A percentile compares a stretch with the other conserved stretches of the same genome.
Conservation (phyloP, 2,888 invertebrate species). For the Eucriotettix oculatus region DNA sequence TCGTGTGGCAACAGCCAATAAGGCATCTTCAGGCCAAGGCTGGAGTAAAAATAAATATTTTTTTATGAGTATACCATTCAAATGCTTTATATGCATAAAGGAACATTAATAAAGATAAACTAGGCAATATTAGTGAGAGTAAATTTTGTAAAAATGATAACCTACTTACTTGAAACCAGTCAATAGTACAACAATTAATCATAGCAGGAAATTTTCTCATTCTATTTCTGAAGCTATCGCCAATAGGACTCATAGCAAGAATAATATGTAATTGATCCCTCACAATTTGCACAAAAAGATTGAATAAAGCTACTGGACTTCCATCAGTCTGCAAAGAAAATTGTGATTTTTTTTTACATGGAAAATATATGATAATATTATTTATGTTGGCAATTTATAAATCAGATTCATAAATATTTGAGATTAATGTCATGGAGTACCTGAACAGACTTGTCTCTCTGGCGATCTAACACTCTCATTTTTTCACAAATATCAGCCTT, state of each 20-base stretch:
- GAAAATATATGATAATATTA: too few species aligned
- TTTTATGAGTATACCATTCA: too few species aligned
- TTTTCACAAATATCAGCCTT: constrained; percentile 83
- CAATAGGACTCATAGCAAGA: constrained; percentile 80
- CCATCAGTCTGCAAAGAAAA: constrained; percentile 56
- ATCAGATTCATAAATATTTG: too few species aligned
- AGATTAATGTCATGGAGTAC: constrained; percentile 3
- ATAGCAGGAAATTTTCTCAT: constrained; percentile 83
- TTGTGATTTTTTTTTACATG: not conserved
- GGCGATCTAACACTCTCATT: constrained; percentile 75
- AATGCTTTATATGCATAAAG: too few species aligned
- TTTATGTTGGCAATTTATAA: too few species aligned
- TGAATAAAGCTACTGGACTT: constrained; percentile 74
- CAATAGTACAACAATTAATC: constrained; percentile 89
- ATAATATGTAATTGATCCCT: constrained; percentile 83
- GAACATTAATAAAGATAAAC: too few species aligned
- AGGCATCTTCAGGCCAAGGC: constrained; percentile 87
- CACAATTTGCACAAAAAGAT: constrained; percentile 70
- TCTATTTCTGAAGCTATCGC: constrained; percentile 63
- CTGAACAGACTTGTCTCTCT: constrained; percentile 66
- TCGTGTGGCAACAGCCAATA: constrained; percentile 70
- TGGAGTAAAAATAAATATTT: constrained; percentile 24
- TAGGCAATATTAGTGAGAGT: not conserved
- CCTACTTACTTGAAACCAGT: constrained; percentile 66
- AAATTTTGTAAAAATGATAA: not conserved